Evolutionary conservation across 2,888 invertebrate species (phyloP).

Genomic region (Psylliodes chrysocephalus): DNA sequence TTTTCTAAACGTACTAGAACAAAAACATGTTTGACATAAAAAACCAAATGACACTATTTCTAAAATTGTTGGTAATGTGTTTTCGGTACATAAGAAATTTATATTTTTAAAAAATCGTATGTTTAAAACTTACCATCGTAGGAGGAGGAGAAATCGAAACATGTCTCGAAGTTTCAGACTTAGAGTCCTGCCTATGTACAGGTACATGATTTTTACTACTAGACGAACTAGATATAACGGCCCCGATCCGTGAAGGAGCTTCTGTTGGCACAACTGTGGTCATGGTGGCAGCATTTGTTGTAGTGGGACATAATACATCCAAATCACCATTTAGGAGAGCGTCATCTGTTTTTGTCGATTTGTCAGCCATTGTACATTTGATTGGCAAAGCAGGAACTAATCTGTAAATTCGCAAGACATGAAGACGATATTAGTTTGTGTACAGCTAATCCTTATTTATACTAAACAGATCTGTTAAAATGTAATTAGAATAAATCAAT

Average conservation of each 20-base stretch:
- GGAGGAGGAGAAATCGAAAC: constrained; percentile 39
- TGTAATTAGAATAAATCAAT: too few species aligned
- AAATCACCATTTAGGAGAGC: constrained; percentile 59
- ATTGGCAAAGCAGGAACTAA: constrained; percentile 61
- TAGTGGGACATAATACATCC: constrained; percentile 55
- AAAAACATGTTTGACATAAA: too few species aligned
- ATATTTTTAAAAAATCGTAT: too few species aligned
- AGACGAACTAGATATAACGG: constrained; percentile 52
- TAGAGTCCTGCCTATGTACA: constrained; percentile 47
- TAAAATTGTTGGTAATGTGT: too few species aligned
- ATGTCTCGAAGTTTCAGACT: constrained; percentile 39
- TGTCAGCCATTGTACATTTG: constrained; percentile 71
- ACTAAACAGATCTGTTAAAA: too few species aligned
- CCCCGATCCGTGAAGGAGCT: constrained; percentile 52
- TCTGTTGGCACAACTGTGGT: constrained; percentile 64
- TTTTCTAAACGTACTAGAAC: too few species aligned
- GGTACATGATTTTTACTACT: constrained; percentile 47
- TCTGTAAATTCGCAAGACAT: constrained; percentile 42
- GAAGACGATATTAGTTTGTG: too few species aligned
- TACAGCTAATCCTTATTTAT: too few species aligned
- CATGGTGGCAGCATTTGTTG: constrained; percentile 68
- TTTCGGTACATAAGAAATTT: too few species aligned
- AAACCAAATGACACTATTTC: too few species aligned
- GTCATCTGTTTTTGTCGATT: constrained; percentile 76
- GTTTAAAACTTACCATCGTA: constrained; percentile 30